phyloP scores from a whole-genome alignment of 1,140 invertebrate genomes.

The Aphidius ervi region DNA sequence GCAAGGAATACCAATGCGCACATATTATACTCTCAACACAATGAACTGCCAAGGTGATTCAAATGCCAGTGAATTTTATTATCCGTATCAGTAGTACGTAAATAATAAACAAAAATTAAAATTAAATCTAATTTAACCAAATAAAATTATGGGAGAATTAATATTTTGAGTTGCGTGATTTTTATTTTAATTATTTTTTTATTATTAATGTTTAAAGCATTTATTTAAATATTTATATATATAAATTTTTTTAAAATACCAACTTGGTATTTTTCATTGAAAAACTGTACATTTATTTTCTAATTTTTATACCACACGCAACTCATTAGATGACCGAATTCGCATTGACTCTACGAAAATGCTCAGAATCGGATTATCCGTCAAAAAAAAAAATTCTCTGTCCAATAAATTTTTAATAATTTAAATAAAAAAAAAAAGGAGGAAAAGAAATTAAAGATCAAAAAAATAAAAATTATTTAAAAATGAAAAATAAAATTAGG shows the following conservation, averaged over 20 bases:
- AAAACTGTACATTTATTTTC: not conserved
- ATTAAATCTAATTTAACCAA: conserved; percentile 1
- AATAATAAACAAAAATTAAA: conserved; percentile 28
- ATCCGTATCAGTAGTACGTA: conserved; percentile 51
- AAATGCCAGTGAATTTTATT: conserved; percentile 55
- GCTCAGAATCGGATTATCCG: conserved; percentile 33
- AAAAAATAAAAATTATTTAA: conserved; percentile 5
- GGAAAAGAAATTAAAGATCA: conserved; percentile 1
- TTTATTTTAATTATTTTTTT: not conserved
- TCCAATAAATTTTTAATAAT: conserved; percentile 7
- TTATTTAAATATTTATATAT: too few species aligned
- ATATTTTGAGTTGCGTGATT: conserved; percentile 41
- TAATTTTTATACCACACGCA: conserved; percentile 22
- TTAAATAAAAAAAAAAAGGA: not conserved
- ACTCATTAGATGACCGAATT: conserved; percentile 23
- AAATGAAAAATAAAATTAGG: not conserved
- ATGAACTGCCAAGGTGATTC: conserved; percentile 53
- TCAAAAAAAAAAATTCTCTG: conserved; percentile 20
- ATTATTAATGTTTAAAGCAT: not conserved
- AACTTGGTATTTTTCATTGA: not conserved
- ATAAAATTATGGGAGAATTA: conserved; percentile 31
- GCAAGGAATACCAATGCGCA: conserved; percentile 37
- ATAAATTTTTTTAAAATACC: not conserved
- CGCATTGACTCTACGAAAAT: conserved; percentile 21
- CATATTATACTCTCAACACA: conserved; percentile 45